These are phyloP conservation scores for Mormyrus iriodes DNA, from an alignment of 2,113 vertebrate species.

Conservation along the genomic window DNA sequence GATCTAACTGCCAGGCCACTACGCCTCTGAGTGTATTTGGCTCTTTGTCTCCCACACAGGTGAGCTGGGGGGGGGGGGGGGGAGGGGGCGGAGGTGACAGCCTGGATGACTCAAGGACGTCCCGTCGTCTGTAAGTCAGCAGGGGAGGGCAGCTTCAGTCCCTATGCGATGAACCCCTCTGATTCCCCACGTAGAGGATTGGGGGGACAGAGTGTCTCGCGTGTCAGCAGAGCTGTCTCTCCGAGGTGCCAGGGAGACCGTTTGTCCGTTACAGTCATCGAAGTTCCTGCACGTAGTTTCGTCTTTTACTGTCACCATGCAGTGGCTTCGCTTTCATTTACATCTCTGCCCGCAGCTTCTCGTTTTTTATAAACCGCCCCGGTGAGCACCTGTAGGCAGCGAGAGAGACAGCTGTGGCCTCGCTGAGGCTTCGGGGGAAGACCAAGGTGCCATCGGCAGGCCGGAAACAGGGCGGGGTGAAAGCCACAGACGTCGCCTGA, in stretches of 20 bases:
- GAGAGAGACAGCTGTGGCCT: neutral
- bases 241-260: too few relatives aligned
- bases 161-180: neutral
- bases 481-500: neutral
- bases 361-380: neutral
- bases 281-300: neutral
- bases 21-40: constrained; percentile 51
- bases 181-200: too few relatives aligned
- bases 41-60: constrained; percentile 49
- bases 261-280: neutral
- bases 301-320: neutral
- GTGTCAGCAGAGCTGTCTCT: neutral
- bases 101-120: neutral
- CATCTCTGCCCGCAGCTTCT: neutral
- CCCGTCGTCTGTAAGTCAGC: neutral
- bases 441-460: neutral
- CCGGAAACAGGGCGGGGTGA: neutral
- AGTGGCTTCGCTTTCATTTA: neutral
- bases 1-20: constrained; percentile 40
- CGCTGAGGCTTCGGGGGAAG: neutral
- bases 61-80: neutral
- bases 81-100: neutral
- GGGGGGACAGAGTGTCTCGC: neutral
- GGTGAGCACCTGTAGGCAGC: neutral
- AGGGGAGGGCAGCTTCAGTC: neutral